A percentile compares a stretch with the other conserved stretches of the same genome.
These are phyloP conservation scores for Nebria ingens DNA, from an alignment of 1,140 invertebrate species.

Conservation along the genomic window DNA sequence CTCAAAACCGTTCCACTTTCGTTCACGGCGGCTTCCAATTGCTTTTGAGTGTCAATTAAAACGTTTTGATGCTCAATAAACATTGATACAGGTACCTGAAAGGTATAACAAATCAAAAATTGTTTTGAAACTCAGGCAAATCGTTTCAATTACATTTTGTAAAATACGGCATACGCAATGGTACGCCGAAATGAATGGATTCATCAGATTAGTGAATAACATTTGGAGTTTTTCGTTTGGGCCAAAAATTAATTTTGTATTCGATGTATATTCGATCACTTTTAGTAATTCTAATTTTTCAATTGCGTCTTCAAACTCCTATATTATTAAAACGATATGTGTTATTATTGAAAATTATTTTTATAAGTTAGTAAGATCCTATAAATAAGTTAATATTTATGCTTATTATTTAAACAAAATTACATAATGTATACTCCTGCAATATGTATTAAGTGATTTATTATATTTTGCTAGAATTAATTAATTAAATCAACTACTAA, in stretches of 20 bases:
- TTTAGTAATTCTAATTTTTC: conserved; percentile 35
- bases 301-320: conserved; percentile 41
- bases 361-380: conserved; percentile 5
- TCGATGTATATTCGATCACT: conserved; percentile 27
- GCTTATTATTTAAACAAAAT: conserved; percentile 14
- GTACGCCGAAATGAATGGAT: conserved; percentile 40
- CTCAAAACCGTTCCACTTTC: conserved; percentile 34
- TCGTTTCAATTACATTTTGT: conserved; percentile 28
- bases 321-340: conserved; percentile 14
- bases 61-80: conserved; percentile 36
- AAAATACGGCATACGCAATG: conserved; percentile 33
- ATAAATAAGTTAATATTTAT: conserved; percentile 11
- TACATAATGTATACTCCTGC: conserved; percentile 11
- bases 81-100: conserved; percentile 24
- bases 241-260: conserved; percentile 27
- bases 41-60: conserved; percentile 37
- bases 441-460: too few species aligned
- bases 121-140: conserved; percentile 26
- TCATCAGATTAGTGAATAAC: conserved; percentile 37
- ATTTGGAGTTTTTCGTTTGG: conserved; percentile 35
- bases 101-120: conserved; percentile 23
- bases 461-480: too few species aligned
- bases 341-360: neutral
- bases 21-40: conserved; percentile 36
- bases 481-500: too few species aligned